Evolutionary conservation across 2,797 vertebrate genomes (phyloP).

Genomic region (Catharus ustulatus): DNA sequence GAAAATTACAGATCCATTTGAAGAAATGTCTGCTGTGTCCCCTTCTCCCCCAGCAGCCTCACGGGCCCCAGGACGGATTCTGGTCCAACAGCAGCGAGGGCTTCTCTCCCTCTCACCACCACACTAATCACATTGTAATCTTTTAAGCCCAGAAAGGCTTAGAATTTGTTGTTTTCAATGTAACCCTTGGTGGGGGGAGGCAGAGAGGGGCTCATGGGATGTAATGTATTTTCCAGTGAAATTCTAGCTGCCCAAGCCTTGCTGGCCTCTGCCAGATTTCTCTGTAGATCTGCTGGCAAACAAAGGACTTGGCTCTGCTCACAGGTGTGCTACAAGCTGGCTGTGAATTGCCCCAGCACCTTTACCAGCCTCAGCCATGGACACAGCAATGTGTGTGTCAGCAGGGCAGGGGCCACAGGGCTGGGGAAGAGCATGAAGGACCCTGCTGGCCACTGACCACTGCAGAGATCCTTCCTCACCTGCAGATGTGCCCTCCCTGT

Average conservation of each 20-base stretch:
- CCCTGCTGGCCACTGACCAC: background rate
- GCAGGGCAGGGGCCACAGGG: background rate
- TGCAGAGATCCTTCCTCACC: background rate
- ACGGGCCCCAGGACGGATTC: background rate
- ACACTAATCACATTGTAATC: conserved; percentile 35
- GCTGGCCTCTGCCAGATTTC: background rate
- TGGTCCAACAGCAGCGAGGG: background rate
- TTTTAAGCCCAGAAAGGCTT: conserved; percentile 42
- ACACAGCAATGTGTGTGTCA: background rate
- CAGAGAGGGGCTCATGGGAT: background rate
- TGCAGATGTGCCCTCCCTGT: background rate
- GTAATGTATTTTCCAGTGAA: background rate
- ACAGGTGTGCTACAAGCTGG: fast-evolving
- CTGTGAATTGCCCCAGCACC: background rate
- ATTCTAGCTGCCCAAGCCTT: background rate
- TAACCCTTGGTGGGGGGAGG: background rate
- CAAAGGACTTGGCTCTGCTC: background rate
- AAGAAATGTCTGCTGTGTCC: background rate
- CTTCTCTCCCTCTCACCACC: background rate
- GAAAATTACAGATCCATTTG: background rate
- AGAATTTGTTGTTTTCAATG: conserved; percentile 15
- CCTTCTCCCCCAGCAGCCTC: background rate
- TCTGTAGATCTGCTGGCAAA: background rate
- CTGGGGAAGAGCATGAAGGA: background rate
- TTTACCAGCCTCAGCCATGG: background rate